Percentiles rank a stretch among this genome's conserved stretches.
These are phyloP conservation scores for Orchestes rusci DNA, from an alignment of 2,888 invertebrate genomes.

Conservation along the genomic window DNA sequence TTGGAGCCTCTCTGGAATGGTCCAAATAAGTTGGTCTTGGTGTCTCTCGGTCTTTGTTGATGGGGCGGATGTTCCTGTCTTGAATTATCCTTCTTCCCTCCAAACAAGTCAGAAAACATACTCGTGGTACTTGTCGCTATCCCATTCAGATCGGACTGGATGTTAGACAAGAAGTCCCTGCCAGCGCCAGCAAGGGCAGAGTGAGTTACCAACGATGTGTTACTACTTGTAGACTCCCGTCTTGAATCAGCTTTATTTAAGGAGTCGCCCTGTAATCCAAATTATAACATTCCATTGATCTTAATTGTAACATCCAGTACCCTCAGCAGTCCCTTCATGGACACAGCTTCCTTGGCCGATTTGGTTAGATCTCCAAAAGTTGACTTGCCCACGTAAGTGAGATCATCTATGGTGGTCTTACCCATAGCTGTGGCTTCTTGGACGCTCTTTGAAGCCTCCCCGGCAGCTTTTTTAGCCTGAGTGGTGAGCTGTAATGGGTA, in stretches of 20 bases:
- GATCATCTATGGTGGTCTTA: conserved; percentile 80
- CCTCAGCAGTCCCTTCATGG: conserved; percentile 79
- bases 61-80: conserved; percentile 27
- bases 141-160: conserved; percentile 88
- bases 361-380: conserved; percentile 86
- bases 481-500: conserved; percentile 58
- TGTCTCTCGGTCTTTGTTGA: conserved; percentile 40
- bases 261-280: conserved; percentile 35
- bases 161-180: conserved; percentile 81
- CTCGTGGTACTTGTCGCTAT: conserved; percentile 87
- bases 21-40: conserved; percentile 57
- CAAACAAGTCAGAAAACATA: conserved; percentile 93
- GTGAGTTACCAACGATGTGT: conserved; percentile 56
- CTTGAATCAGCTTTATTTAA: conserved; percentile 41
- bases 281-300: not conserved
- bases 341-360: conserved; percentile 80
- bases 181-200: conserved; percentile 59
- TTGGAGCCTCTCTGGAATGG: conserved; percentile 73
- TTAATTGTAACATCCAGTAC: conserved; percentile 38
- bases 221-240: conserved; percentile 53
- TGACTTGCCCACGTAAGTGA: conserved; percentile 84
- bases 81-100: conserved; percentile 51
- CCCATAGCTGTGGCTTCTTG: conserved; percentile 83
- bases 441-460: conserved; percentile 71
- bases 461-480: conserved; percentile 83